Conservation (phyloP, 1,140 invertebrate genomes). For the Lasaia peninsularis region DNA sequence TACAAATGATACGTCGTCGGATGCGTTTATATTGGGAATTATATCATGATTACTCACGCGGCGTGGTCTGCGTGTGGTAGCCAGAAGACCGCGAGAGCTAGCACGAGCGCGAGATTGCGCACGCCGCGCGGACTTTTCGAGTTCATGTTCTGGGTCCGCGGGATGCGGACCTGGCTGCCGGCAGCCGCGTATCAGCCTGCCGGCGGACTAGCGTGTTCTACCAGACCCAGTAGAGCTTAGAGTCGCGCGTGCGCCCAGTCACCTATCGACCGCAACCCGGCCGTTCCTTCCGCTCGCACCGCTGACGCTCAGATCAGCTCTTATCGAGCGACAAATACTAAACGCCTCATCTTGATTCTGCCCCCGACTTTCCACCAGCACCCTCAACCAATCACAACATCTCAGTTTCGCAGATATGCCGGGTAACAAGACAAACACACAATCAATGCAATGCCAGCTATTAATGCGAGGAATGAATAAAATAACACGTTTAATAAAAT, state of each 20-base stretch:
- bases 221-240: not conserved
- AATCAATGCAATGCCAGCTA: too few relatives aligned
- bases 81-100: constrained; percentile 6
- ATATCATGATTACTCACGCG: constrained; percentile 4
- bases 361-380: not conserved
- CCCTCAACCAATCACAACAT: too few relatives aligned
- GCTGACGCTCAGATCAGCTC: constrained; percentile 10
- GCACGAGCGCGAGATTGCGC: constrained; percentile 6
- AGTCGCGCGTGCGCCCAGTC: constrained; percentile 5
- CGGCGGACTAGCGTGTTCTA: constrained; percentile 12
- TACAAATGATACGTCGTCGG: too few relatives aligned
- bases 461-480: too few relatives aligned
- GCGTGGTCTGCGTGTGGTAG: constrained; percentile 6
- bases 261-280: constrained; percentile 14
- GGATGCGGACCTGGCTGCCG: constrained; percentile 9
- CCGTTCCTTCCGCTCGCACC: constrained; percentile 12
- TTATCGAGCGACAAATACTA: constrained; percentile 13
- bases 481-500: too few relatives aligned
- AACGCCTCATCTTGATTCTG: constrained; percentile 11
- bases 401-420: too few relatives aligned
- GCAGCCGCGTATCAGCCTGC: constrained; percentile 8
- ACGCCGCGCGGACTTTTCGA: constrained; percentile 1
- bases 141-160: constrained; percentile 3
- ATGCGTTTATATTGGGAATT: not conserved
- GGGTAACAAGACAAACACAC: too few relatives aligned